Evolutionary conservation across 2,113 vertebrate genomes (phyloP).

Genomic region (Alectura lathami): DNA sequence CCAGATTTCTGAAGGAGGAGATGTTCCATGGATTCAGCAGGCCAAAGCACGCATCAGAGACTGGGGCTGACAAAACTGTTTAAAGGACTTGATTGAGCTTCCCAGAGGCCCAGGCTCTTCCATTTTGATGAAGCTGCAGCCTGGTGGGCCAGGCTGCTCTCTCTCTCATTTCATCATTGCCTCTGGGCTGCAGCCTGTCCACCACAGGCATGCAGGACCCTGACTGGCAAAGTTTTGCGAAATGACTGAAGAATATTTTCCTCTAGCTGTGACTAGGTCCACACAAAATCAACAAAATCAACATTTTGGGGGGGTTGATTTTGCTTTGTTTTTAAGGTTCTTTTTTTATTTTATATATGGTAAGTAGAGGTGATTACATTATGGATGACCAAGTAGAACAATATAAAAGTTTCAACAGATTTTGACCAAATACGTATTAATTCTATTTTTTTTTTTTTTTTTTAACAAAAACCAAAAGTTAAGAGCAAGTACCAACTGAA

Average conservation of each 20-base stretch:
- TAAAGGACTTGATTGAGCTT: no score
- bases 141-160: neutral
- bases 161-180: neutral
- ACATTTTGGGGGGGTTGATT: neutral
- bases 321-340: neutral
- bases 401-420: rapidly evolving
- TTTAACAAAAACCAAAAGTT: neutral
- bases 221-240: neutral
- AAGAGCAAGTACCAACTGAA: neutral
- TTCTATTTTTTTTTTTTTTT: no score
- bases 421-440: neutral
- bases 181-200: neutral
- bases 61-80: neutral
- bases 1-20: neutral
- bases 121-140: neutral
- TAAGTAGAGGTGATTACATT: neutral
- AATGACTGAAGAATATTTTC: neutral
- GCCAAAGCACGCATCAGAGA: neutral
- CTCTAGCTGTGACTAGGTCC: neutral
- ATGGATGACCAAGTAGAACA: neutral
- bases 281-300: neutral
- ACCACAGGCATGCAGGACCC: neutral
- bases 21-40: rapidly evolving
- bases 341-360: no score
- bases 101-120: neutral